Evolutionary conservation across 2,888 invertebrate species (phyloP).

Genomic region (Meteorus cinctellus): DNA sequence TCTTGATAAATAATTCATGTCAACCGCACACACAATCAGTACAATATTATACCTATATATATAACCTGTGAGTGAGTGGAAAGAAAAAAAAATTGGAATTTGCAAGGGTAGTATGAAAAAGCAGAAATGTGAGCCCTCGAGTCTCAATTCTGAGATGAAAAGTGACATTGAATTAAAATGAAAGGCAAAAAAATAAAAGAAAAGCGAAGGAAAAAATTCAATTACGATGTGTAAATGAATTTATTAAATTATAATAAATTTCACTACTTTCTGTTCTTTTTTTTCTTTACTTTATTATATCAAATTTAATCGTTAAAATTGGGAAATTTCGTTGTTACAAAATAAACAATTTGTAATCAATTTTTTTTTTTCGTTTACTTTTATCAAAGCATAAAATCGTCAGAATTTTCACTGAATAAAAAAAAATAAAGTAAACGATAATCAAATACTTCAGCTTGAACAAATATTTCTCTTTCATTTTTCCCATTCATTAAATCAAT

Average conservation of each 20-base stretch:
- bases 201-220: background rate
- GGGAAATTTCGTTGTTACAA: too few relatives aligned
- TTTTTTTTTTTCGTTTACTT: too few relatives aligned
- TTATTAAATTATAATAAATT: background rate
- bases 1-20: constrained; percentile 18
- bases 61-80: background rate
- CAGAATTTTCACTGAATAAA: too few relatives aligned
- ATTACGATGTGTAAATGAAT: constrained; percentile 5
- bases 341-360: too few relatives aligned
- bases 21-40: background rate
- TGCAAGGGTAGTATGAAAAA: background rate
- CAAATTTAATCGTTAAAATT: background rate
- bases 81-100: background rate
- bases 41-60: background rate
- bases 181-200: background rate
- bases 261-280: background rate
- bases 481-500: background rate
- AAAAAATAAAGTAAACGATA: too few relatives aligned
- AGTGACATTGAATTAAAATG: background rate
- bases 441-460: too few relatives aligned
- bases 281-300: background rate
- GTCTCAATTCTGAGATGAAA: background rate
- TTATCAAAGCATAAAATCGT: too few relatives aligned
- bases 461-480: too few relatives aligned
- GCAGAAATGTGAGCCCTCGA: background rate